Percentiles rank a stretch among this genome's conserved stretches.
These are phyloP conservation scores for Cryptoprocta ferox DNA, from an alignment of 2,797 vertebrate species.

Conservation along the genomic window DNA sequence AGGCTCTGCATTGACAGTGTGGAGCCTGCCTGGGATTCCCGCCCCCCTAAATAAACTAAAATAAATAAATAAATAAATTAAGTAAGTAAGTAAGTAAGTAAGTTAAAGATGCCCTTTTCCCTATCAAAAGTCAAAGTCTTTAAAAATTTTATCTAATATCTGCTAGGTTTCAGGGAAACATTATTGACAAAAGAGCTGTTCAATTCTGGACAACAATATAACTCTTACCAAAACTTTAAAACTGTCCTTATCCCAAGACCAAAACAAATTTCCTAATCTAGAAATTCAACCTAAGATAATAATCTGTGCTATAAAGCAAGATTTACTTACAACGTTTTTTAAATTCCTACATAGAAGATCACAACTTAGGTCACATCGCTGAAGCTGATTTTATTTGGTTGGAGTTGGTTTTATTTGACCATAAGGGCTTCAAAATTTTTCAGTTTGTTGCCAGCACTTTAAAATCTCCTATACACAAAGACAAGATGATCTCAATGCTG, in stretches of 20 bases:
- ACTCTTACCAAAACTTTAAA: constrained; percentile 44
- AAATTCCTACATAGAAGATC: not conserved
- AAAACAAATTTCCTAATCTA: not conserved
- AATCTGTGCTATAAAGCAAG: not conserved
- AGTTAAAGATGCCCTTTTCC: not conserved
- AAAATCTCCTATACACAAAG: constrained; percentile 39
- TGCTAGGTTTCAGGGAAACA: constrained; percentile 40
- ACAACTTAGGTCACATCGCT: not conserved
- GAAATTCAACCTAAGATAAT: constrained; percentile 5
- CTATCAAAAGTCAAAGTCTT: not conserved
- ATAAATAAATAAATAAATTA: too few relatives aligned
- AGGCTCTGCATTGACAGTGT: too few relatives aligned
- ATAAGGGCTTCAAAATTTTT: not conserved
- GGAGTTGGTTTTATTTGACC: not conserved
- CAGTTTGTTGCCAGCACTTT: not conserved
- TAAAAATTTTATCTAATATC: not conserved
- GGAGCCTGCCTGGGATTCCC: too few relatives aligned
- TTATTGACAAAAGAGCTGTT: not conserved
- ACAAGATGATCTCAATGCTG: not conserved
- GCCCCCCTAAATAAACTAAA: too few relatives aligned
- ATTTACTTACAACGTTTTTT: not conserved
- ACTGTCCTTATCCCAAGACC: not conserved
- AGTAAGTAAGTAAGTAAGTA: too few relatives aligned
- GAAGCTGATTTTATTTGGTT: not conserved
- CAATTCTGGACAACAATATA: constrained; percentile 3